phyloP scores from a whole-genome alignment of 2,113 vertebrate genomes.

The Abramis brama region DNA sequence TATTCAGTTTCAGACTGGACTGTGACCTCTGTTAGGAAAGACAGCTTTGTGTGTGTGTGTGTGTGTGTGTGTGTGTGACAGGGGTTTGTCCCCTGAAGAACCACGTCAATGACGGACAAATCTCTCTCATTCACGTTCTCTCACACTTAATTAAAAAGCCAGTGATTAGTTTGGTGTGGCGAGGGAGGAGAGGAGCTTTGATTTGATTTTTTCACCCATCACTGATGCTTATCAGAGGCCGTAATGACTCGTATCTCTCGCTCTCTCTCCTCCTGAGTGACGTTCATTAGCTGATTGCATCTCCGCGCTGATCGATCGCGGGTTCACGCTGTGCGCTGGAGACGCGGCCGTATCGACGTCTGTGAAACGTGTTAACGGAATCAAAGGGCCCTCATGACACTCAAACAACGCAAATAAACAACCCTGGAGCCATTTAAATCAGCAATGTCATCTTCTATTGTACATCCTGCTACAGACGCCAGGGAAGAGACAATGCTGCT shows the following conservation, averaged over 20 bases:
- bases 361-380: constrained; percentile 14
- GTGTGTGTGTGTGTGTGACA: background rate
- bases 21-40: background rate
- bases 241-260: constrained; percentile 39
- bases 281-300: constrained; percentile 41
- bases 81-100: constrained; percentile 13
- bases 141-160: constrained; percentile 42
- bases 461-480: background rate
- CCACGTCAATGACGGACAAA: background rate
- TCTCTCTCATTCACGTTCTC: constrained; percentile 34
- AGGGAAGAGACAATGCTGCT: background rate
- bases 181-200: constrained; percentile 23
- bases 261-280: background rate
- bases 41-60: background rate
- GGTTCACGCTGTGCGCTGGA: constrained; percentile 17
- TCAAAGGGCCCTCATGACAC: constrained; percentile 29
- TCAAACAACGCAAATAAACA: constrained; percentile 33
- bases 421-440: constrained; percentile 7
- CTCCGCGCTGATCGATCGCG: constrained; percentile 13
- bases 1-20: background rate
- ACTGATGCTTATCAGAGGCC: constrained; percentile 68
- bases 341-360: constrained; percentile 27
- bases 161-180: constrained; percentile 27
- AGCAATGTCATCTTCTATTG: constrained; percentile 16
- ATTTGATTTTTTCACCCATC: constrained; percentile 48